Evolutionary conservation across 37 sponge, comb jelly and placozoan species (phyloP).

Genomic region (Ephydatia muelleri): DNA sequence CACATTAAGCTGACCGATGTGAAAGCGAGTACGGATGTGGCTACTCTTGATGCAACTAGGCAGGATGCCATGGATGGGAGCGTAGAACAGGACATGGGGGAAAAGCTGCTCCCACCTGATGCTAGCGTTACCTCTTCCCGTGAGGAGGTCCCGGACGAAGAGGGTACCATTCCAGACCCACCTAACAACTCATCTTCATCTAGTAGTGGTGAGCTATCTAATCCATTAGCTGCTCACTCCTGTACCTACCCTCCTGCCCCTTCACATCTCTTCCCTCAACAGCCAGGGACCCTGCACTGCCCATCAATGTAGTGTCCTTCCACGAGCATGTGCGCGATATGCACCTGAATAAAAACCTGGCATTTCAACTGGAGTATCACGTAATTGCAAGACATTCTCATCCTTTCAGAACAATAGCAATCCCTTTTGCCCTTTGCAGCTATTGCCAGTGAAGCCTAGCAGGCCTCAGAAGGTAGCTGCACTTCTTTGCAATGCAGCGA

Average conservation of each 20-base stretch:
- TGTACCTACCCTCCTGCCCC: not conserved
- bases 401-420: constrained; percentile 28
- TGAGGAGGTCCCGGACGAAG: not conserved
- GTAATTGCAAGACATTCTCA: constrained; percentile 52
- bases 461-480: not conserved
- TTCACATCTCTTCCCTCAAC: not conserved
- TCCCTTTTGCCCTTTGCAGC: not conserved
- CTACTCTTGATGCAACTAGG: not conserved
- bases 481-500: constrained; percentile 3
- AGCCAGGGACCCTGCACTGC: constrained; percentile 51
- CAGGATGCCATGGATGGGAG: not conserved
- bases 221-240: too few species aligned
- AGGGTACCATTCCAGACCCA: not conserved
- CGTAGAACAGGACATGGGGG: not conserved
- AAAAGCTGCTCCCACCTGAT: not conserved
- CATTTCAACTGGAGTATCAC: constrained; percentile 78
- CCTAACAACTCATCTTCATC: not conserved
- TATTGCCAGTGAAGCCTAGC: constrained; percentile 4
- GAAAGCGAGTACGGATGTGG: not conserved
- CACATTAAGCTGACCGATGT: not conserved
- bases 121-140: too few species aligned
- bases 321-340: constrained; percentile 62
- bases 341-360: constrained; percentile 66
- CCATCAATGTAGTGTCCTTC: constrained; percentile 53
- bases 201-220: not conserved